A percentile compares a stretch with the other conserved stretches of the same genome.
These are phyloP conservation scores for Chrysolina oricalcia DNA, from an alignment of 2,888 invertebrate genomes.

Conservation along the genomic window DNA sequence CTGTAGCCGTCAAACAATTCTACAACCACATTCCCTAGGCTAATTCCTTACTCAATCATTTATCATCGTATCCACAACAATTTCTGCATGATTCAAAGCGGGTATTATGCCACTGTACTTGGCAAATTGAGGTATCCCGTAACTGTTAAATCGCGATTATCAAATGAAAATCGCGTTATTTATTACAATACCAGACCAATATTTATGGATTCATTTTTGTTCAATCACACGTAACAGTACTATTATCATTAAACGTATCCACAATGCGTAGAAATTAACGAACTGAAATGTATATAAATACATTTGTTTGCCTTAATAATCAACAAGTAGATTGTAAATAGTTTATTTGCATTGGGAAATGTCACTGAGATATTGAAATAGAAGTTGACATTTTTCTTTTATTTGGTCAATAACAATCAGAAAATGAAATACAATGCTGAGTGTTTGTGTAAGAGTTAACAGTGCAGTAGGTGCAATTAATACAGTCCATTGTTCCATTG, in stretches of 20 bases:
- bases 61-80: background rate
- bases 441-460: background rate
- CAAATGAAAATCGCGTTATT: background rate
- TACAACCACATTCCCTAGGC: no score
- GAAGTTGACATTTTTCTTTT: background rate
- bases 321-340: background rate
- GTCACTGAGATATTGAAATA: background rate
- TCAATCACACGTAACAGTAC: slow-evolving; percentile 13
- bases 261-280: background rate
- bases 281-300: background rate
- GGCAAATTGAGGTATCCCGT: background rate
- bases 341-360: background rate
- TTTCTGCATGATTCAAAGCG: background rate
- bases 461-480: no score
- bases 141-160: background rate
- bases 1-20: background rate
- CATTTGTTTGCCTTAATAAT: background rate
- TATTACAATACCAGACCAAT: background rate
- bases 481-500: no score
- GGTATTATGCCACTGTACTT: background rate
- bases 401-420: background rate
- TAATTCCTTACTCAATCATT: background rate
- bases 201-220: slow-evolving; percentile 15
- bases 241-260: background rate
- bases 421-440: background rate